Conservation (phyloP, 2,888 invertebrate species). For the Leptinotarsa peninsularis region DNA sequence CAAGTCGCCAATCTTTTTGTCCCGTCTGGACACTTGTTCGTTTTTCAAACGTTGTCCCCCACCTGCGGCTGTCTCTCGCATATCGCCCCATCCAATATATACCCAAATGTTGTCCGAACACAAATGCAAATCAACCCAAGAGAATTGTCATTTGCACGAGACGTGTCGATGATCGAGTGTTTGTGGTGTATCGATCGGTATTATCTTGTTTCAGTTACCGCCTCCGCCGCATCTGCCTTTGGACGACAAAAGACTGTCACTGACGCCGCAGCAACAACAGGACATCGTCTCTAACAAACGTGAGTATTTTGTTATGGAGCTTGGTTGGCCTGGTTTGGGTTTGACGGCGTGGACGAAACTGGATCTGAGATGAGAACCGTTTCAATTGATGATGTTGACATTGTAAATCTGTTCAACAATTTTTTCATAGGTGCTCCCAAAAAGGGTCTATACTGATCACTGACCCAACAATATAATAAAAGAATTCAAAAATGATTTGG, state of each 20-base stretch:
- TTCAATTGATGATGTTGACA: no score
- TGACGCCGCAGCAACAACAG: slow-evolving; percentile 56
- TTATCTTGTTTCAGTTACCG: slow-evolving; percentile 70
- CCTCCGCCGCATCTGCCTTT: slow-evolving; percentile 81
- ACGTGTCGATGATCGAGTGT: slow-evolving; percentile 15
- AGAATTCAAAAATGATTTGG: no score
- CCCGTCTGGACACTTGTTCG: background rate
- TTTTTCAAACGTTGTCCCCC: background rate
- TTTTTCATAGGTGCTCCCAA: no score
- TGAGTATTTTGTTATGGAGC: slow-evolving; percentile 33
- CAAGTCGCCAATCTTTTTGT: background rate
- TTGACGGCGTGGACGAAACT: background rate
- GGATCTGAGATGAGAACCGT: background rate
- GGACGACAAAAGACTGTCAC: slow-evolving; percentile 70
- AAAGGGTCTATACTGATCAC: no score
- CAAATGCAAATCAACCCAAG: slow-evolving; percentile 1
- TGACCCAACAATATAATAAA: no score
- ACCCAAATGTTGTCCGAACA: slow-evolving; percentile 9
- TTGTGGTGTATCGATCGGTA: slow-evolving; percentile 49
- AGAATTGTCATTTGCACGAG: slow-evolving; percentile 12
- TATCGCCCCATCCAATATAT: background rate
- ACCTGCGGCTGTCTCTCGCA: background rate
- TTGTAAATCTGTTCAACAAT: no score
- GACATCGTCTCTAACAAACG: slow-evolving; percentile 44
- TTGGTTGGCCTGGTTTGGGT: background rate